Conservation (phyloP, 2,797 vertebrate genomes). For the Acipenser ruthenus region DNA sequence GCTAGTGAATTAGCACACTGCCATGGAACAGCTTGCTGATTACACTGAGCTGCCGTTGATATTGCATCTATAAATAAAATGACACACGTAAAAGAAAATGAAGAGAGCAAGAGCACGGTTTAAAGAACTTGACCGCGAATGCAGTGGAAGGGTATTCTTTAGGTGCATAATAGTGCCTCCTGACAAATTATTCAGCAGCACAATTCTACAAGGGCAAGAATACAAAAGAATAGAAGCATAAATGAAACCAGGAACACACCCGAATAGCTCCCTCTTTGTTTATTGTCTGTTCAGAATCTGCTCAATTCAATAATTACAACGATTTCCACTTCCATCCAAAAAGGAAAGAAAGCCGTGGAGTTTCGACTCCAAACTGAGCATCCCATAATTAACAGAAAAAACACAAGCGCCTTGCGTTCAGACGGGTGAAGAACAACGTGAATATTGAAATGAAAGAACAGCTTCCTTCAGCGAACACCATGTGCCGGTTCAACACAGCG, state of each 20-base stretch:
- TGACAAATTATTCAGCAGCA: too few relatives aligned
- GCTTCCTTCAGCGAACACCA: slow-evolving; percentile 58
- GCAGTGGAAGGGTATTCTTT: too few relatives aligned
- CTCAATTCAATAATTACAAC: slow-evolving; percentile 95
- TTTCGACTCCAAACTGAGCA: slow-evolving; percentile 54
- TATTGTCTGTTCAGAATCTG: slow-evolving; percentile 88
- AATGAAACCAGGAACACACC: background rate
- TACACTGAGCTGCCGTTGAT: too few relatives aligned
- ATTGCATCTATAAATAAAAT: too few relatives aligned
- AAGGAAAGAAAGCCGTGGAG: slow-evolving; percentile 81
- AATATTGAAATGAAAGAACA: slow-evolving; percentile 14
- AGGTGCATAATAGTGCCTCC: too few relatives aligned
- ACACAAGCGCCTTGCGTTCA: slow-evolving; percentile 47
- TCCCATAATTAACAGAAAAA: slow-evolving; percentile 43
- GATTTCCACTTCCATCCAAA: slow-evolving; percentile 71
- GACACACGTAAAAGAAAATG: too few relatives aligned
- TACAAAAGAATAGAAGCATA: background rate
- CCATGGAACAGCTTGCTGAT: too few relatives aligned
- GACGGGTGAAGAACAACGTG: background rate
- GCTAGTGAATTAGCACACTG: too few relatives aligned
- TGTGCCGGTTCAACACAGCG: slow-evolving; percentile 75
- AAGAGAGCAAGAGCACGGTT: too few relatives aligned
- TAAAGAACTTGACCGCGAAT: too few relatives aligned
- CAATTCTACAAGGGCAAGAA: background rate
- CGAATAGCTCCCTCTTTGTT: slow-evolving; percentile 63